Base-by-base conservation (phyloP, 2,797 vertebrate genomes). In the Sebastes taczanowskii region DNA sequence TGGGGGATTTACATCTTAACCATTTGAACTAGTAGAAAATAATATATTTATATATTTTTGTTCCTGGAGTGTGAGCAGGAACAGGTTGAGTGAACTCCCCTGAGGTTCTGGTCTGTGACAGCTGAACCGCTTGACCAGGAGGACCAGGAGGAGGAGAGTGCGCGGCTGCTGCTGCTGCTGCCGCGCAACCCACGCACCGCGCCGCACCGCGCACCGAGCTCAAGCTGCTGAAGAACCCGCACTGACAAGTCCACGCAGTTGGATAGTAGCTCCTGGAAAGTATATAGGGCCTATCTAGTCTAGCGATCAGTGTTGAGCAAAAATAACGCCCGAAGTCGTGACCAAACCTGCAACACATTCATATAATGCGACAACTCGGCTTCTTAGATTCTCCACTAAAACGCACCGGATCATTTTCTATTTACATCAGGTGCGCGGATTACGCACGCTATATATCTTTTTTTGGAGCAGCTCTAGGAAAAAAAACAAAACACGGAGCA, bases 251-350 rank as follows among this genome's bases (percentile, higher is more conserved):
- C 83, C 77, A 74, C 20, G 84, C 83, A 83, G 80, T 74, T 72
- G 74, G 60, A 61, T 72, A 34, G 34, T 34, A 11, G 79, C 77
- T 88, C 77, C 75, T 78, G 32, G 70, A 84, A 84, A 87, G 75
- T 74, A 52, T 14, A 42, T 42, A 20, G 46, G 78, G 80, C 80
- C 83, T 61, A 49, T 88, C 73, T 84, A 42, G n/a, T 73, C 11
- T 2, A 18, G 11, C 77, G 49, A 89, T 86, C 72, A 32, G 71
- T 27, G 52, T 55, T 4, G 34, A 84, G 56, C 25, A n/a, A 30
- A 85, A 85, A 88, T 70, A 78, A 78, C 76, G 58, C 77, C 63
- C 68, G 42, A 63, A 88, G 81, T 90, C 89, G 88, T 82, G 75
- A 83, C 58, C 74, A 61, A 60, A 72, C 71, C 80, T 59, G 72